Evolutionary conservation across 2,797 vertebrate genomes (phyloP).

Genomic region (Peromyscus aztecus): DNA sequence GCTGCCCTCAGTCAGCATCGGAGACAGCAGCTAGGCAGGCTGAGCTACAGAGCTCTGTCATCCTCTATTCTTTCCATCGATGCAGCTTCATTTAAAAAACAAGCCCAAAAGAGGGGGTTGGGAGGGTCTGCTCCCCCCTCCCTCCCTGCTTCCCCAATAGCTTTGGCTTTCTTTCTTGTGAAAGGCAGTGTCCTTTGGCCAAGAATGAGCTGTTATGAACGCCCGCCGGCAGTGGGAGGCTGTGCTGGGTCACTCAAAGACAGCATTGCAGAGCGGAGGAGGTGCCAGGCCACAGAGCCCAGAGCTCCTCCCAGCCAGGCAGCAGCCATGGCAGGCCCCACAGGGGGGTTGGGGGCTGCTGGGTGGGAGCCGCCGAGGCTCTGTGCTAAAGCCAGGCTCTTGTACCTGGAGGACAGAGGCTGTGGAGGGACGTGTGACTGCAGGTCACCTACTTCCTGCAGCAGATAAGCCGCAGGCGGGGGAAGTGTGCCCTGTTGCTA

Average conservation of each 20-base stretch:
- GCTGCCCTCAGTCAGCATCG: fast-evolving
- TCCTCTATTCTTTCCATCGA: not conserved
- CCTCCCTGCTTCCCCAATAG: not conserved
- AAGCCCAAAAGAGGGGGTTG: not conserved
- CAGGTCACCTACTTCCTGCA: not conserved
- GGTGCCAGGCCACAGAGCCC: not conserved
- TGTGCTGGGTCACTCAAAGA: conserved; percentile 27
- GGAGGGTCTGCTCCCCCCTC: not conserved
- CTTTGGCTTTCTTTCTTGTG: conserved; percentile 30
- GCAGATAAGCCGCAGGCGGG: not conserved
- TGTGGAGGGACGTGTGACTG: not conserved
- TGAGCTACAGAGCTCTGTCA: fast-evolving
- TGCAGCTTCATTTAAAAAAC: not conserved
- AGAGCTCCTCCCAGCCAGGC: not conserved
- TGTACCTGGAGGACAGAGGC: not conserved
- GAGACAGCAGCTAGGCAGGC: not conserved
- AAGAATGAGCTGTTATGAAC: conserved; percentile 22
- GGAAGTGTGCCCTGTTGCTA: fast-evolving
- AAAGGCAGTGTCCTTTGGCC: conserved; percentile 10
- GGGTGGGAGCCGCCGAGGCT: not conserved
- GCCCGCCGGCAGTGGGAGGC: conserved; percentile 18
- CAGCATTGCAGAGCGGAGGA: conserved; percentile 42
- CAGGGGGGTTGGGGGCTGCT: not conserved
- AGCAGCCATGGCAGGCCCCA: not conserved
- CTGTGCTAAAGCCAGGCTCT: not conserved